Conservation (phyloP, 2,113 vertebrate genomes). For the Pipa parva region DNA sequence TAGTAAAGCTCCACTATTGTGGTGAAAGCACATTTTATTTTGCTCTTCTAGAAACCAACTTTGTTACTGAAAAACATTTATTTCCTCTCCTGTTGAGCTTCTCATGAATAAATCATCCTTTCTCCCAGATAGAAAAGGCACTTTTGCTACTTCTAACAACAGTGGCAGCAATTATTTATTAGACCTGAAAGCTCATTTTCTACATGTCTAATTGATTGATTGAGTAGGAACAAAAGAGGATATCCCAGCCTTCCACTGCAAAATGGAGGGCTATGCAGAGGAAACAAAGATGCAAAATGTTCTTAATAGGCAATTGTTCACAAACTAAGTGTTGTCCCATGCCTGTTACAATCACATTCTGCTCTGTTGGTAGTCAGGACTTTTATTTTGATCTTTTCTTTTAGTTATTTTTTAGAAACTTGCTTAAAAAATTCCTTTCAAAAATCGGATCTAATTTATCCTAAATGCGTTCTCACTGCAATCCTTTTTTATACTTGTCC, state of each 20-base stretch:
- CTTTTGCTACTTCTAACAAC: neutral
- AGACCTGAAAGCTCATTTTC: conserved; percentile 1
- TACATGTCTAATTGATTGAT: neutral
- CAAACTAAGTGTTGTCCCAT: too few species aligned
- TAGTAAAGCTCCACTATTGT: neutral
- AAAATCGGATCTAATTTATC: too few species aligned
- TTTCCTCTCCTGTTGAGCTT: conserved; percentile 14
- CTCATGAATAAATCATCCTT: conserved; percentile 28
- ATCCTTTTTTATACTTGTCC: too few species aligned
- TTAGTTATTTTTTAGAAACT: too few species aligned
- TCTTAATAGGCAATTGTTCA: conserved; percentile 1
- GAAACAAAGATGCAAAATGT: neutral
- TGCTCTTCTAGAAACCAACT: neutral
- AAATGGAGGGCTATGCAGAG: neutral
- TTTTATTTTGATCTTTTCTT: neutral
- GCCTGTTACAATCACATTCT: neutral
- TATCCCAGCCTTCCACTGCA: conserved; percentile 1
- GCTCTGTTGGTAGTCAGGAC: neutral
- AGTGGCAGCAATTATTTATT: conserved; percentile 25
- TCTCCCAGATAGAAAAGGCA: neutral
- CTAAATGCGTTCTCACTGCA: too few species aligned
- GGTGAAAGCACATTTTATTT: neutral
- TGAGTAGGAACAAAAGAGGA: conserved; percentile 2
- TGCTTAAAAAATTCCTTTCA: too few species aligned
- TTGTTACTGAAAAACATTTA: too few species aligned